Evolutionary conservation across 2,797 vertebrate species (phyloP).

Genomic region (Aulostomus chinensis): DNA sequence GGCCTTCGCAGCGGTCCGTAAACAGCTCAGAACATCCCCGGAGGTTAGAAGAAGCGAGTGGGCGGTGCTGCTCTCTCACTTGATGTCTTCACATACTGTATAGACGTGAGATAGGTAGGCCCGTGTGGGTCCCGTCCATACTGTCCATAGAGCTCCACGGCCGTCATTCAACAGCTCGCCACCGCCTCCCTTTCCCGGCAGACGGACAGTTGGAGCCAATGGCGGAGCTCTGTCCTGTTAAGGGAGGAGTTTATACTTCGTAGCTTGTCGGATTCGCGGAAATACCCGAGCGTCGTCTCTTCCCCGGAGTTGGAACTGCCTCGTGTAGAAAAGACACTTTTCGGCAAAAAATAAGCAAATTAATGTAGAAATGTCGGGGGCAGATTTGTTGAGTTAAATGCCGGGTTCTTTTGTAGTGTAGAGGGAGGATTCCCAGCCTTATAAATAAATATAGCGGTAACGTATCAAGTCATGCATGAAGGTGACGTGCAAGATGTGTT

Average conservation of each 20-base stretch:
- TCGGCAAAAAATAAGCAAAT: too few species aligned
- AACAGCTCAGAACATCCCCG: conserved; percentile 41
- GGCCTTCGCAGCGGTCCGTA: conserved; percentile 3
- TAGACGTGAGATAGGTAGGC: conserved; percentile 31
- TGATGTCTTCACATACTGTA: conserved; percentile 18
- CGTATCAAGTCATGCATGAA: too few species aligned
- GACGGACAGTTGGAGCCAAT: conserved; percentile 49
- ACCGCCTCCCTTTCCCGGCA: conserved; percentile 45
- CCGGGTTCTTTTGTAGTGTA: too few species aligned
- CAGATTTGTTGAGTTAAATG: too few species aligned
- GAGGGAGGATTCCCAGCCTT: too few species aligned
- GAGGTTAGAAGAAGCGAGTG: conserved; percentile 19
- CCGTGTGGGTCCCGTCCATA: conserved; percentile 23
- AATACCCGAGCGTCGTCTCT: conserved; percentile 29
- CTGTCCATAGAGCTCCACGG: conserved; percentile 40
- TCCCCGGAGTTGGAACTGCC: too few species aligned
- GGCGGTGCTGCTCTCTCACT: conserved; percentile 43
- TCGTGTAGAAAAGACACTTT: background rate
- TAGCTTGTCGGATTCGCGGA: conserved; percentile 27
- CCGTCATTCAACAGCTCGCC: conserved; percentile 59
- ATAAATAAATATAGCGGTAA: too few species aligned
- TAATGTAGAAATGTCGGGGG: too few species aligned
- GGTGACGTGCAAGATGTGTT: too few species aligned
- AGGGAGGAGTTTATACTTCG: conserved; percentile 43
- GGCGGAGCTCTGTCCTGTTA: conserved; percentile 11